Evolutionary conservation across 2,113 vertebrate genomes (phyloP), one percentile per base, ranked within the genome.

Genomic region (Paracanthobrama guichenoti): DNA sequence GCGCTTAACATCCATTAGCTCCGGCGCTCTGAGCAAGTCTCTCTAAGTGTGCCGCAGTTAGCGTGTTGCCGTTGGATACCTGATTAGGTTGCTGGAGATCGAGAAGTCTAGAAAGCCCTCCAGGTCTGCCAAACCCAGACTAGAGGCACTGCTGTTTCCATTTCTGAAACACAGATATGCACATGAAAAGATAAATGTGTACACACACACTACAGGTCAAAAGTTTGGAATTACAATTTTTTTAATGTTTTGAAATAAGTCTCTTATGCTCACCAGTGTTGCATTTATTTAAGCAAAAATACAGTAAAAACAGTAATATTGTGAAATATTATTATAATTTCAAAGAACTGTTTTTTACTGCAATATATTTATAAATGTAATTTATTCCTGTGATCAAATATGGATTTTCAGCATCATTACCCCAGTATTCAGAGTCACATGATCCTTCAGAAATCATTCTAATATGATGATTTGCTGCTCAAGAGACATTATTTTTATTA

Each of bases 141-240:
- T 99, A 89, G 97, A 96, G 79, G 96, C 93, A 88, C 97, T 98
- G 93, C 97, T 98, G 93, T 96, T 97, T 88, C 96, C 96, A 91
- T 97, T 98, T 93, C 97, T 99, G 95, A 93, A 90, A 86, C 39
- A 50, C 79, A 88, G 59, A 86, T 10, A 80, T 10, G 10, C 5
- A 26, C 31, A n/a, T 64, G 6, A 46, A 53, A 12, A n/a, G 9
- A 83, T 62, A 48, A 28, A 24, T 24, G 10, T 12, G 31, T 12
- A 72, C 24, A 86, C 48, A 60, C 1, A 57, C 13, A 31, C 55
- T 31, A 6, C 48, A 9, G 26, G 18, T 42, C 53, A 75, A 31
- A 75, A 8, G 24, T 20, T 16, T 31, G 42, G 42, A 73, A 26
- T 46, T 46, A 46, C 6, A 22, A 8, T 42, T 72, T 46, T 35